Conservation (phyloP, 2,113 vertebrate genomes). For the Budorcas taxicolor region DNA sequence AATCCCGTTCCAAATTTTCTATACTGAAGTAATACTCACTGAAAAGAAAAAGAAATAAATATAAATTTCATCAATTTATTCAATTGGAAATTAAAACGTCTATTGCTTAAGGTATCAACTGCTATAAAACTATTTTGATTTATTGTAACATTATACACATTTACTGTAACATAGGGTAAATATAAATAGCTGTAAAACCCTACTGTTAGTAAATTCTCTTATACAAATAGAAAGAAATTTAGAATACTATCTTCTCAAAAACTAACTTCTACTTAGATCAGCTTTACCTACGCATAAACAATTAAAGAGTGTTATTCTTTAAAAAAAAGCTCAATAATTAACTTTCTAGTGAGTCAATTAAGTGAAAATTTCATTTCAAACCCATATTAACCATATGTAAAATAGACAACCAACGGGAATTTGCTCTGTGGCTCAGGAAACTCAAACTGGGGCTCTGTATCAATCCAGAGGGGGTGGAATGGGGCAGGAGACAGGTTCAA, state of each 20-base stretch:
- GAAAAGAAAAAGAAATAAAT: conserved; percentile 47
- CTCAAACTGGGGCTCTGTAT: background rate
- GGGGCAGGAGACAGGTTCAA: background rate
- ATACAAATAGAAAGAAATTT: background rate
- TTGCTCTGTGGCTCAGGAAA: background rate
- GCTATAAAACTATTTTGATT: background rate
- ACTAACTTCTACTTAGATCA: background rate
- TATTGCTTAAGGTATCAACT: background rate
- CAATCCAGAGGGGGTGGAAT: background rate
- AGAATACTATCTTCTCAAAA: background rate
- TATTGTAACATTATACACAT: background rate
- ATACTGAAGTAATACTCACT: conserved; percentile 99
- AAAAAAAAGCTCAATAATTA: background rate
- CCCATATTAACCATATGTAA: background rate
- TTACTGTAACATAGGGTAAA: background rate
- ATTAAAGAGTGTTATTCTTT: conserved; percentile 22
- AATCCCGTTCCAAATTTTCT: conserved; percentile 96
- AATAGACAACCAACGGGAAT: background rate
- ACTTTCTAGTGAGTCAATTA: background rate
- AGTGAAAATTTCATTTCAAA: background rate
- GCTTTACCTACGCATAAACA: background rate
- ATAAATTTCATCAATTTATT: background rate
- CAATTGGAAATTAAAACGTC: background rate
- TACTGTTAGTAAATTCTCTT: background rate
- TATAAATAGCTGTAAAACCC: background rate